Conservation (phyloP, 2,888 invertebrate species). For the Drosophila rellima region DNA sequence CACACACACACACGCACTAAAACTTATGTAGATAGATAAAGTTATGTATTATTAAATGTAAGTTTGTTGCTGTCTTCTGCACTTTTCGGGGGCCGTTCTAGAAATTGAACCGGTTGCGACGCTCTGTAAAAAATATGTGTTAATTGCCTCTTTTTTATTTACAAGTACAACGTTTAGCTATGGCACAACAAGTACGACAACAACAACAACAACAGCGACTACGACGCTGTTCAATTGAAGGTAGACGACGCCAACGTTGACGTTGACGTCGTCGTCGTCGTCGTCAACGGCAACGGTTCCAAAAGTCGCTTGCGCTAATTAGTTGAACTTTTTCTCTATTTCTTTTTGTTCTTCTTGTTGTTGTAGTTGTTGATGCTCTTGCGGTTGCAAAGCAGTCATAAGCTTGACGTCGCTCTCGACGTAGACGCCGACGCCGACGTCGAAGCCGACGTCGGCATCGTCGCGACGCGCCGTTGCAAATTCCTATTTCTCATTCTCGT, state of each 20-base stretch:
- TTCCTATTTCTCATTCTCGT: slow-evolving; percentile 33
- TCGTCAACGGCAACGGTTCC: slow-evolving; percentile 47
- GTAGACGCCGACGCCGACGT: slow-evolving; percentile 1
- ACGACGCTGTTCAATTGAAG: slow-evolving; percentile 59
- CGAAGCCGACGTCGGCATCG: too few species aligned
- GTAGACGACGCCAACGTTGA: slow-evolving; percentile 34
- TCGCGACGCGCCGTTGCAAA: slow-evolving; percentile 34
- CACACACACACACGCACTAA: slow-evolving; percentile 18
- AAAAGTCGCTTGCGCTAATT: slow-evolving; percentile 76
- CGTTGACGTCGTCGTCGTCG: slow-evolving; percentile 8
- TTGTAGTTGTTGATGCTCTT: slow-evolving; percentile 34
- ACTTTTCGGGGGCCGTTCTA: slow-evolving; percentile 45
- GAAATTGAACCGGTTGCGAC: slow-evolving; percentile 59
- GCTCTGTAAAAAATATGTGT: slow-evolving; percentile 67
- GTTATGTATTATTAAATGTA: slow-evolving; percentile 61
- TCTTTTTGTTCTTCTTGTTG: slow-evolving; percentile 15
- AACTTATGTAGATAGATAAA: slow-evolving; percentile 34
- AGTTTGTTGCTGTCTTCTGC: slow-evolving; percentile 53
- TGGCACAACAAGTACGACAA: slow-evolving; percentile 13
- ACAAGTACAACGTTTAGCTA: slow-evolving; percentile 45
- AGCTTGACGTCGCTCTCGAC: slow-evolving; percentile 34
- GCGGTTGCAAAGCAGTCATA: slow-evolving; percentile 66
- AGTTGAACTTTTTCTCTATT: slow-evolving; percentile 54
- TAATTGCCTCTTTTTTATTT: slow-evolving; percentile 60
- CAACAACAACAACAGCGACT: slow-evolving; percentile 12